Percentiles rank a stretch among this genome's conserved stretches.
Conservation (phyloP, 2,888 invertebrate genomes). For the Lochmaea crataegi region DNA sequence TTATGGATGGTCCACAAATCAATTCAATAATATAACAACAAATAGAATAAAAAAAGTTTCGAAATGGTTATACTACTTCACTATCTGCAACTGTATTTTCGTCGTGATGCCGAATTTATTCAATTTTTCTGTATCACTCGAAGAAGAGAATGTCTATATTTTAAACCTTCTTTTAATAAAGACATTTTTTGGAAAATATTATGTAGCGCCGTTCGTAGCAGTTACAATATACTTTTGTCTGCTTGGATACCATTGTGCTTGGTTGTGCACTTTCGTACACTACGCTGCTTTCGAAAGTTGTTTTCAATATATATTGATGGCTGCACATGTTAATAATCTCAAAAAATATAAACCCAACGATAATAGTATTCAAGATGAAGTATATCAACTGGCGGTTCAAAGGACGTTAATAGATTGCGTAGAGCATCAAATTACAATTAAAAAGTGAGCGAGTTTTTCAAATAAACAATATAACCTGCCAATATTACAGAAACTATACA, state of each 20-base stretch:
- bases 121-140: not conserved
- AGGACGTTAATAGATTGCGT: not conserved
- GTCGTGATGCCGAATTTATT: not conserved
- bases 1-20: not conserved
- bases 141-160: not conserved
- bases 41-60: not conserved
- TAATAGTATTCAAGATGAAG: not conserved
- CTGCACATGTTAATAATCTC: not conserved
- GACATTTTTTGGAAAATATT: not conserved
- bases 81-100: not conserved
- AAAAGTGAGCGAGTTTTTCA: not conserved
- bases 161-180: not conserved
- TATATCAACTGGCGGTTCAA: not conserved
- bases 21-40: not conserved
- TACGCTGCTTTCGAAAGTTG: not conserved
- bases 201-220: not conserved
- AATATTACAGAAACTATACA: no score
- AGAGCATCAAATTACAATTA: not conserved
- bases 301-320: not conserved
- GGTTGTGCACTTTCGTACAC: not conserved
- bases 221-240: not conserved
- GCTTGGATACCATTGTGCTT: not conserved
- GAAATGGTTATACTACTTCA: not conserved
- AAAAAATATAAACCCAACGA: not conserved
- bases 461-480: no score